Conservation (phyloP, 1,140 invertebrate genomes). For the Drosophila sucinea region DNA sequence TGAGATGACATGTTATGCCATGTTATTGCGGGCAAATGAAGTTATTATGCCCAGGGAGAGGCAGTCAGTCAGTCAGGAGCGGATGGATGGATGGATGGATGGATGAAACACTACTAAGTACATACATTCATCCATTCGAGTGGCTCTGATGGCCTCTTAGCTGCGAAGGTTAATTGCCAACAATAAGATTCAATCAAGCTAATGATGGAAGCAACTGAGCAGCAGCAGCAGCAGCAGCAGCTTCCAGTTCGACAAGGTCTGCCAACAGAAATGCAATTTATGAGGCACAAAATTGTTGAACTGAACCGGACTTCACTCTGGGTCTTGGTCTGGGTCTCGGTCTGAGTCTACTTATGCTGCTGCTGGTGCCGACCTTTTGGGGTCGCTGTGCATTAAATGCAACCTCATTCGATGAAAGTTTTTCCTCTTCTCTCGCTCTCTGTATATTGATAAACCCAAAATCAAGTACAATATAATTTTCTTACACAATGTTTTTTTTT, state of each 20-base stretch:
- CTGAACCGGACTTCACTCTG: constrained; percentile 11
- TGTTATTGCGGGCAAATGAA: constrained; percentile 66
- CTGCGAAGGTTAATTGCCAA: constrained; percentile 77
- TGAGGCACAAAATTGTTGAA: constrained; percentile 35
- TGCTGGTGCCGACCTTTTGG: constrained; percentile 50
- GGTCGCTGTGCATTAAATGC: constrained; percentile 72
- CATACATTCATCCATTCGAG: constrained; percentile 36
- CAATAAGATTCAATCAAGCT: constrained; percentile 82
- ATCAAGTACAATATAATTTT: constrained; percentile 9
- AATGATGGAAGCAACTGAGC: constrained; percentile 63
- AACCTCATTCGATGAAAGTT: constrained; percentile 58
- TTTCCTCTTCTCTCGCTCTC: constrained; percentile 23
- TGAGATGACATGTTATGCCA: constrained; percentile 76
- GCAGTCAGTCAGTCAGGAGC: constrained; percentile 18
- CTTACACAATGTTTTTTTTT: neutral
- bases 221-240: constrained; percentile 33
- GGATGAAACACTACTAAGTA: neutral
- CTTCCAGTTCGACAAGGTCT: constrained; percentile 23
- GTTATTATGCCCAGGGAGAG: constrained; percentile 54
- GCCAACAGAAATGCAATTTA: constrained; percentile 68
- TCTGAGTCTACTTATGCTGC: constrained; percentile 6
- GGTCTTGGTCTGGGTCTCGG: neutral
- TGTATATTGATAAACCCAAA: constrained; percentile 7
- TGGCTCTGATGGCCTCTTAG: constrained; percentile 47
- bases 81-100: constrained; percentile 14